Evolutionary conservation across 2,113 vertebrate genomes (phyloP), one percentile per base, ranked within the genome.

Genomic region (Notiomystis cincta): DNA sequence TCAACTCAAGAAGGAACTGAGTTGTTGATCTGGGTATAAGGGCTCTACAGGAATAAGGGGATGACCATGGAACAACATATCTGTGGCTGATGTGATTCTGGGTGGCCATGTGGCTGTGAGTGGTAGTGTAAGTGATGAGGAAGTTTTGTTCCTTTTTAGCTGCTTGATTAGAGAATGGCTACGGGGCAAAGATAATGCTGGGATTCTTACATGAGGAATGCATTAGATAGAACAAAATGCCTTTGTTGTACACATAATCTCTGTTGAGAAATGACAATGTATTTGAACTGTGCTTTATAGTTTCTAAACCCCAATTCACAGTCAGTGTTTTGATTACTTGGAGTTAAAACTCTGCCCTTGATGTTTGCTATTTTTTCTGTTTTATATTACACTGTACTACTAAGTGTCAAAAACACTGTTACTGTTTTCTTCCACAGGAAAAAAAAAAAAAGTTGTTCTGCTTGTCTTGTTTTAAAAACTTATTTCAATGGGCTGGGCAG

Each of bases 241-340:
- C 42, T 91, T 87, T 80, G 48, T 57, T 93, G 65, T 79, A 15
- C 37, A 28, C 11, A 14, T 53, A 70, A 78, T 82, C 35, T 45
- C 42, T 81, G 50, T 14, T 85, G 69, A 81, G 65, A 84, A 89
- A 81, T 17, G 7, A 61, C 69, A 31, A 7, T 17, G 11, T 54
- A 28, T 89, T 89, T 96, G 80, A 81, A 83, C 54, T 33, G 14
- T 84, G 76, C 83, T 91, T 89, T 93, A 77, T 85, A 64, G 84
- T 60, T 90, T 84, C 48, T 82, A 67, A 90, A 89, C 28, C 37
- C 5, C 22, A 60, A 31, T 82, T 89, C 87, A 30, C 24, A 79
- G 51, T 76, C 53, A 24, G n/a, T 67, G 5, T 89, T 94, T 87
- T 87, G 78, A 64, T 67, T 67, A 66, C 6, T 67, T 80, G 12